phyloP scores from a whole-genome alignment of 1,140 invertebrate species.

The Brachionus manjavacas region DNA sequence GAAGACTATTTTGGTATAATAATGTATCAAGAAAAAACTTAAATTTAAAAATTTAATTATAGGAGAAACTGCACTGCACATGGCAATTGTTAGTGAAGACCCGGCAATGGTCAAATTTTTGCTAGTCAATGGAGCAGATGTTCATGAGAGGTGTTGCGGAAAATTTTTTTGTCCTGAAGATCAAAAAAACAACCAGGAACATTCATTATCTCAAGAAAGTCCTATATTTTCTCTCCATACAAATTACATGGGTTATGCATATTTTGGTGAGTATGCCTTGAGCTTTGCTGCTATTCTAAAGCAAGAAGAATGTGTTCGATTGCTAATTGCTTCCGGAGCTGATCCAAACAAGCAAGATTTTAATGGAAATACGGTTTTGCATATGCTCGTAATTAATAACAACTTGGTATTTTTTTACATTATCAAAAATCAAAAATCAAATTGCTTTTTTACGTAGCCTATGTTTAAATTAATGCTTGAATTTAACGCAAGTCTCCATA shows the following conservation, averaged over 20 bases:
- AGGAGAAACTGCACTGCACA: constrained; percentile 67
- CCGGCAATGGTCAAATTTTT: constrained; percentile 93
- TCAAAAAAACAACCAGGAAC: constrained; percentile 77
- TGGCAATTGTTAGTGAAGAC: constrained; percentile 96
- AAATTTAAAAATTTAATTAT: background rate
- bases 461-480: constrained; percentile 92
- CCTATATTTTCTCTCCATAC: constrained; percentile 77
- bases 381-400: constrained; percentile 93
- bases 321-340: constrained; percentile 84
- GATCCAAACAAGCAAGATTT: constrained; percentile 89
- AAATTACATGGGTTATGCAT: constrained; percentile 90
- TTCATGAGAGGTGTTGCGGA: constrained; percentile 74
- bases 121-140: constrained; percentile 81
- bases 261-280: constrained; percentile 95
- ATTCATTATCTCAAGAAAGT: constrained; percentile 81
- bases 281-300: constrained; percentile 90
- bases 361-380: constrained; percentile 92
- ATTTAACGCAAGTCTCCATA: constrained; percentile 75
- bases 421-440: background rate
- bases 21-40: no score
- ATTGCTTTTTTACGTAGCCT: constrained; percentile 59
- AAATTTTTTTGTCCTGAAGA: constrained; percentile 92
- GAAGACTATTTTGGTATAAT: constrained; percentile 82
- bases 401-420: constrained; percentile 62
- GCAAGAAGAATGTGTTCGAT: constrained; percentile 90